Percentiles rank a stretch among this genome's conserved stretches.
Conservation (phyloP, 2,888 invertebrate genomes). For the Ametastegia equiseti region DNA sequence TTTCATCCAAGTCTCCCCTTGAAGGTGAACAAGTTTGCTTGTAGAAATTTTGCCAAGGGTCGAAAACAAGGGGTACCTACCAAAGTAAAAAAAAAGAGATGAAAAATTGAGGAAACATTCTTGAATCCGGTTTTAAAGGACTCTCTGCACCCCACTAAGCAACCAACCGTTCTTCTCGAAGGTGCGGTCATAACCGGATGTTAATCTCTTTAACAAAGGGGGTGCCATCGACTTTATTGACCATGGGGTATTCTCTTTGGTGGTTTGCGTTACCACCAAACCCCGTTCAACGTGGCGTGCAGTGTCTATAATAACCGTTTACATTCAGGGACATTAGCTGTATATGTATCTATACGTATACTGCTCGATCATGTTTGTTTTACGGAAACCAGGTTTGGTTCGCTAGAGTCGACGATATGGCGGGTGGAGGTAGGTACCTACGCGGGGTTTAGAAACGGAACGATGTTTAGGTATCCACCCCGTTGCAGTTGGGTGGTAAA, state of each 20-base stretch:
- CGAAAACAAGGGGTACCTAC: background rate
- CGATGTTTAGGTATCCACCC: background rate
- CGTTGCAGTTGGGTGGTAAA: background rate
- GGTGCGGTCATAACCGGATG: slow-evolving; percentile 53
- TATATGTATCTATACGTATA: too few relatives aligned
- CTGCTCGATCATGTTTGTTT: slow-evolving; percentile 14
- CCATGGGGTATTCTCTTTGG: slow-evolving; percentile 66
- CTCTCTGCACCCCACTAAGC: background rate
- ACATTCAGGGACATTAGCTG: slow-evolving; percentile 1
- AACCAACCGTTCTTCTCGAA: slow-evolving; percentile 35
- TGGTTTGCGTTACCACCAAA: too few relatives aligned
- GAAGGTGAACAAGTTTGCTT: too few relatives aligned
- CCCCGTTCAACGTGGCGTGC: background rate
- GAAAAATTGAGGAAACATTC: background rate
- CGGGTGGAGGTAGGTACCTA: background rate
- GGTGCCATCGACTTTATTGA: slow-evolving; percentile 69
- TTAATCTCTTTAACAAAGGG: slow-evolving; percentile 70
- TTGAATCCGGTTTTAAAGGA: slow-evolving; percentile 5
- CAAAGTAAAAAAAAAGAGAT: background rate
- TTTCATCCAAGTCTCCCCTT: too few relatives aligned
- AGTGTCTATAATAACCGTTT: slow-evolving; percentile 20
- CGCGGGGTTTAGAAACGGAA: background rate
- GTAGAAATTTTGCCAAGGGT: background rate
- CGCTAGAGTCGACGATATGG: background rate
- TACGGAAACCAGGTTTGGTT: background rate